Evolutionary conservation across 2,888 invertebrate genomes (phyloP), one percentile per base, ranked within the genome.

Genomic region (Cabera pusaria): DNA sequence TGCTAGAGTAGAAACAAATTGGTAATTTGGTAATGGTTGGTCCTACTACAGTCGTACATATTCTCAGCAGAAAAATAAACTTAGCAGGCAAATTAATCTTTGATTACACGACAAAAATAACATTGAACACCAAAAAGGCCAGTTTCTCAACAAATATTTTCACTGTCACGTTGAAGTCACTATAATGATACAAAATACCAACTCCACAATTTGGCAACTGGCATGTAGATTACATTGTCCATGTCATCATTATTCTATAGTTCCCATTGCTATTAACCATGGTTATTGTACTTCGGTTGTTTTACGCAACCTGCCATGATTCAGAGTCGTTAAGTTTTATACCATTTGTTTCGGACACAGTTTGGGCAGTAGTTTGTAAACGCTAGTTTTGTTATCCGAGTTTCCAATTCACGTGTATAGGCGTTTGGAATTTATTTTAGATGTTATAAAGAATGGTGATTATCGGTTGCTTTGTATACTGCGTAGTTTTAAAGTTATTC

Each of bases 281-380:
- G 55, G 57, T 44, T 39, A 58, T 62, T 62, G 55, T 61, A 52
- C 37, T 44, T 45, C 28, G 47, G 31, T 44, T 51, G 49, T 54
- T 54, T 64, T 69, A 65, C 70, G 66, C 60, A 75, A 73, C 34
- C 33, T 44, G 7, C 20, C 21, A 56, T 75, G 73, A 74, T 55
- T 74, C 73, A 73, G 51, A 49, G 49, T 51, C 49, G 52, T 49
- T 58, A 50, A 49, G 57, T 59, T 61, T 53, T 57, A 55, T 53
- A 52, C 36, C 26, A 36, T 44, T 44, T 46, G 43, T 41, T 34
- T 28, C 27, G 18, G 40, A 6, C 33, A 25, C 27, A 39, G 40
- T 8, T 16, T 34, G 16, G 3, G 9, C 5, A 29, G 6, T 12
- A 29, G 33, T 34, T 25, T 31, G 25, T 5, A 20, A 12, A 25